Evolutionary conservation across 2,797 vertebrate species (phyloP).

Genomic region (Lepilemur ruficaudatus): DNA sequence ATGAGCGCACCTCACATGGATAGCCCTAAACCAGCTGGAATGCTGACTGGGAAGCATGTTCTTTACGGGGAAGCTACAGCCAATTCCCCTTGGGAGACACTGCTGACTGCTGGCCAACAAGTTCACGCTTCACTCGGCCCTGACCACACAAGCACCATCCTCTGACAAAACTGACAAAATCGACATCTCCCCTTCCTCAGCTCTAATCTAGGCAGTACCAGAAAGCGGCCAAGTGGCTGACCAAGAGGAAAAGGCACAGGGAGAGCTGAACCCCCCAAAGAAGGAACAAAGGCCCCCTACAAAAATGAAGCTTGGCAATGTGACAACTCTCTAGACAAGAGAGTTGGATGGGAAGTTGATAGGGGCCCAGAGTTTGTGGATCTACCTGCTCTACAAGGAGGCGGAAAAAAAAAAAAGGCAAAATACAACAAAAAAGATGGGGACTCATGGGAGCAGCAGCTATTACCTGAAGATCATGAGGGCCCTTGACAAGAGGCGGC

Average conservation of each 20-base stretch:
- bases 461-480: constrained; percentile 76
- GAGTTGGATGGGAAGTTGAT: background rate
- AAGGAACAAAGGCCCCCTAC: background rate
- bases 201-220: background rate
- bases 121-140: background rate
- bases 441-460: constrained; percentile 8
- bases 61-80: background rate
- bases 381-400: background rate
- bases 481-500: constrained; percentile 53
- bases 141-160: accelerated
- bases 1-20: accelerated
- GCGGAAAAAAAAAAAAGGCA: background rate
- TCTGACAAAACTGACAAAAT: background rate
- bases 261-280: background rate
- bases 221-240: background rate
- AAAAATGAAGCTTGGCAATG: background rate
- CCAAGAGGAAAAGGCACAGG: background rate
- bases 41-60: background rate
- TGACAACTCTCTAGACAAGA: background rate
- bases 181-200: background rate
- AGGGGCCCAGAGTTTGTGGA: background rate
- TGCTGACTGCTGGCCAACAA: background rate
- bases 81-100: background rate
- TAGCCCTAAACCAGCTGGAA: background rate
- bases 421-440: background rate